Percentiles rank a stretch among this genome's conserved stretches.
phyloP scores from a whole-genome alignment of 2,113 vertebrate species.

The Lepisosteus oculatus region DNA sequence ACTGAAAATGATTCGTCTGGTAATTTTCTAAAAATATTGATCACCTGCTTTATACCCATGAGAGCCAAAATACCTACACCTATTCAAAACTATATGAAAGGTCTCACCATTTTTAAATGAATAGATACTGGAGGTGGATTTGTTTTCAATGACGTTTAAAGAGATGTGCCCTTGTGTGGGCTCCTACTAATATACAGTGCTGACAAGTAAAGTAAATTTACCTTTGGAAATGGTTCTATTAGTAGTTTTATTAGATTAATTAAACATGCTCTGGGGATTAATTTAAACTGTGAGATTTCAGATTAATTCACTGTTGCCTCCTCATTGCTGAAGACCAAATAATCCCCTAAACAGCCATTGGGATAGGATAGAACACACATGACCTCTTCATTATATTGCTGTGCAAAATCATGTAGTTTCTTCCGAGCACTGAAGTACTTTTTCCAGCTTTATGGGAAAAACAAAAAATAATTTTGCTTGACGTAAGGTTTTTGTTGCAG shows the following conservation, averaged over 20 bases:
- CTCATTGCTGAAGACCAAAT: conserved; percentile 39
- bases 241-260: conserved; percentile 97
- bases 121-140: too few species aligned
- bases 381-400: conserved; percentile 42
- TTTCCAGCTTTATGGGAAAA: neutral
- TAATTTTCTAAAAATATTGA: too few species aligned
- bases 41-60: too few species aligned
- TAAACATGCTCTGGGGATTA: conserved; percentile 82
- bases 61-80: too few species aligned
- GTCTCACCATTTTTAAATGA: too few species aligned
- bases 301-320: conserved; percentile 53
- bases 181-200: conserved; percentile 73
- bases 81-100: too few species aligned
- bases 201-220: conserved; percentile 97
- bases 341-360: conserved; percentile 36
- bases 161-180: too few species aligned
- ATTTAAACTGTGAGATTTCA: conserved; percentile 72
- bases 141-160: too few species aligned
- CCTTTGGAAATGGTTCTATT: conserved; percentile 91
- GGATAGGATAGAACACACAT: conserved; percentile 20
- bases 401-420: conserved; percentile 13
- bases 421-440: neutral
- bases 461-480: neutral
- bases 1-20: too few species aligned
- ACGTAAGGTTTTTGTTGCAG: conserved; percentile 7